Conservation (phyloP, 1,140 invertebrate genomes). For the Drosophila subpulchrella region DNA sequence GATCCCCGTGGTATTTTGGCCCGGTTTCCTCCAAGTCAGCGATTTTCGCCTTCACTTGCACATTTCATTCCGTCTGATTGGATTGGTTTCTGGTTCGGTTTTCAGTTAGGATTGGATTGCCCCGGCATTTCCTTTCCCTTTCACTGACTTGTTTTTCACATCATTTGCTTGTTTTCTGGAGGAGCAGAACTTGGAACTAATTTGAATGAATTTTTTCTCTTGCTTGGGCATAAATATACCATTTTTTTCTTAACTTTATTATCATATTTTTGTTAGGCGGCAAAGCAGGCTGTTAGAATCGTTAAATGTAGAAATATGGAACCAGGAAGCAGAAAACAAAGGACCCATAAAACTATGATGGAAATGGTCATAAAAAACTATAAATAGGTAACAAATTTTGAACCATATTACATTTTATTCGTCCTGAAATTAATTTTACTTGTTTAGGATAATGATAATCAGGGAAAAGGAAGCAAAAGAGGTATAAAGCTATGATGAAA, state of each 20-base stretch:
- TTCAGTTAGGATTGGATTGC: slow-evolving; percentile 9
- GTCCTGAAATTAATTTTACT: too few relatives aligned
- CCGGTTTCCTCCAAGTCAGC: slow-evolving; percentile 47
- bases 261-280: slow-evolving; percentile 66
- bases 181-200: slow-evolving; percentile 54
- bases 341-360: slow-evolving; percentile 6
- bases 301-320: slow-evolving; percentile 42
- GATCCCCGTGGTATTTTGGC: not conserved
- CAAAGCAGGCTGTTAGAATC: slow-evolving; percentile 35
- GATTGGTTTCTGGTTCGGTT: slow-evolving; percentile 54
- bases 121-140: slow-evolving; percentile 37
- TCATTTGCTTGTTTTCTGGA: slow-evolving; percentile 41
- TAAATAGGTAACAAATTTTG: not conserved
- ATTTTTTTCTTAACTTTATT: slow-evolving; percentile 64
- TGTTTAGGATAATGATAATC: not conserved
- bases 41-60: slow-evolving; percentile 75
- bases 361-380: not conserved
- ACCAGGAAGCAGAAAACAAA: slow-evolving; percentile 17
- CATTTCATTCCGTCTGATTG: slow-evolving; percentile 70
- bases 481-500: too few relatives aligned
- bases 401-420: too few relatives aligned
- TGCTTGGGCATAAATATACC: slow-evolving; percentile 26
- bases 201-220: slow-evolving; percentile 68
- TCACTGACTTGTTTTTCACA: slow-evolving; percentile 45
- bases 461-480: slow-evolving; percentile 14